These are phyloP conservation scores for Torymus tubicola DNA, from an alignment of 2,888 invertebrate genomes.

Conservation along the genomic window DNA sequence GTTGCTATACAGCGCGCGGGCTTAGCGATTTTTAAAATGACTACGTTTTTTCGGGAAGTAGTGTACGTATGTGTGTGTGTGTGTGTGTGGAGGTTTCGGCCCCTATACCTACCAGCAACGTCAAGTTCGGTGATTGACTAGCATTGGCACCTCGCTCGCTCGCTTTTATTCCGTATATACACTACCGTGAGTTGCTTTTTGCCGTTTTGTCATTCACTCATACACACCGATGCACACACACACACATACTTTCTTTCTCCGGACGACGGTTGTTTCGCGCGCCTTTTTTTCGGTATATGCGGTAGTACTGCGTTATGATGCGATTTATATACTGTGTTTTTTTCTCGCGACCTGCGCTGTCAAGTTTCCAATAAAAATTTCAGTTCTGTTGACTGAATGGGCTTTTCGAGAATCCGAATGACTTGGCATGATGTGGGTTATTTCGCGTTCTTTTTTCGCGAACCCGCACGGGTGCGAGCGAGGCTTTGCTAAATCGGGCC, in stretches of 20 bases:
- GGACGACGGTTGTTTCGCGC: conserved; percentile 4
- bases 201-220: too few relatives aligned
- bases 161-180: conserved; percentile 23
- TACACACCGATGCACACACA: too few relatives aligned
- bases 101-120: conserved; percentile 4
- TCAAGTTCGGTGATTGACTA: conserved; percentile 50
- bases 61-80: too few relatives aligned
- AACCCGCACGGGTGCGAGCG: too few relatives aligned
- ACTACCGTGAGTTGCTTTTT: not conserved
- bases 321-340: conserved; percentile 1
- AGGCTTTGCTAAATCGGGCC: too few relatives aligned
- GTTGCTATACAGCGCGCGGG: conserved; percentile 15
- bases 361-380: conserved; percentile 8
- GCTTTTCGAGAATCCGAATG: not conserved
- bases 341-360: not conserved
- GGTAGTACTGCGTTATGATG: not conserved
- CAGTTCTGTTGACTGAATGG: not conserved
- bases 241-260: not conserved
- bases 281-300: not conserved
- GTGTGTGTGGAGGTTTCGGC: conserved; percentile 8
- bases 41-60: conserved; percentile 44
- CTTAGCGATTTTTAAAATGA: conserved; percentile 51
- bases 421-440: too few relatives aligned
- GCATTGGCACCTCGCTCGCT: conserved; percentile 33
- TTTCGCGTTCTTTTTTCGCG: too few relatives aligned